These are phyloP conservation scores for Catalaphyllia jardinei DNA, from an alignment of 64 coral and sea anemone genomes.

Conservation along the genomic window DNA sequence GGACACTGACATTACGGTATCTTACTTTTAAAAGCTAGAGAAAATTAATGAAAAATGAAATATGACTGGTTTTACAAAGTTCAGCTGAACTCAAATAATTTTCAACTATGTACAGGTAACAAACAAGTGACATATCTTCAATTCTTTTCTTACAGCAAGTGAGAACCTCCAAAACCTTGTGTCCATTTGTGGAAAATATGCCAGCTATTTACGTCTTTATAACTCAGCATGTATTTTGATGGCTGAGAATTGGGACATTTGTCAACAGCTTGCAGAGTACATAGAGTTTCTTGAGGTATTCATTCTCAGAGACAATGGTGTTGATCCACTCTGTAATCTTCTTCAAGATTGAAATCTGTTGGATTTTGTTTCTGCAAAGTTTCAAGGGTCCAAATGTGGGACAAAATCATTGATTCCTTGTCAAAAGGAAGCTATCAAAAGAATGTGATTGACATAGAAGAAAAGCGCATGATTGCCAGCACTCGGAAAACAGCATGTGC, in stretches of 20 bases:
- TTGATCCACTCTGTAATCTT: conserved; percentile 34
- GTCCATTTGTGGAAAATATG: conserved; percentile 53
- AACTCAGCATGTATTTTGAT: conserved; percentile 40
- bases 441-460: neutral
- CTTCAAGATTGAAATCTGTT: conserved; percentile 62
- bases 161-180: conserved; percentile 22
- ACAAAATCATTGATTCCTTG: conserved; percentile 22
- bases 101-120: too few relatives aligned
- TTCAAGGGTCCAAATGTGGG: conserved; percentile 24
- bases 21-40: too few relatives aligned
- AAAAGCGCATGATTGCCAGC: neutral
- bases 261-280: conserved; percentile 36
- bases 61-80: too few relatives aligned
- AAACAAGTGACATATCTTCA: neutral
- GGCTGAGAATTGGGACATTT: conserved; percentile 40
- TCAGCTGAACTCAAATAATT: too few relatives aligned
- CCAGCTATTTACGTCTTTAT: conserved; percentile 52
- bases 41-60: too few relatives aligned
- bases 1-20: too few relatives aligned
- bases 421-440: neutral
- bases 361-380: conserved; percentile 68
- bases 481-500: neutral
- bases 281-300: conserved; percentile 65
- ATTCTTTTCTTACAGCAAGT: neutral
- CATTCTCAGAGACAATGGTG: conserved; percentile 54